Evolutionary conservation across 2,797 vertebrate genomes (phyloP).

Genomic region (Labeo calbasu): DNA sequence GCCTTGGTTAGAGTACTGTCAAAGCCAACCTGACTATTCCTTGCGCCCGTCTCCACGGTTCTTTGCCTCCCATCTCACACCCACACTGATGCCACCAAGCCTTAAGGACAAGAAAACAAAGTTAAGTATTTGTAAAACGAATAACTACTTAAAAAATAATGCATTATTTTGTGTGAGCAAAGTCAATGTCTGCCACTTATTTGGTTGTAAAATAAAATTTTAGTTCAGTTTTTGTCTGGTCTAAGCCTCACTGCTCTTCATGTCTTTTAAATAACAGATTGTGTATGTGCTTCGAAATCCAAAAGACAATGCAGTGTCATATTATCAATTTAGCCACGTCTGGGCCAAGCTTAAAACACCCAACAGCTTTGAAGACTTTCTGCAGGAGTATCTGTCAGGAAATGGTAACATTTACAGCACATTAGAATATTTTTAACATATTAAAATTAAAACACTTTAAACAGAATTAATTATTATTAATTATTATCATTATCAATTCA

Average conservation of each 20-base stretch:
- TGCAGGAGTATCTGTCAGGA: conserved; percentile 65
- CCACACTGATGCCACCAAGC: conserved; percentile 64
- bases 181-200: not conserved
- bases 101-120: conserved; percentile 68
- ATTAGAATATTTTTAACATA: not conserved
- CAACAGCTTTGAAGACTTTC: conserved; percentile 63
- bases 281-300: conserved; percentile 73
- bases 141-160: not conserved
- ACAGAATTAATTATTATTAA: not conserved
- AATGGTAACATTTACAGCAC: conserved; percentile 57
- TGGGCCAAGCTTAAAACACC: conserved; percentile 53
- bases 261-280: conserved; percentile 60
- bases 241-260: not conserved
- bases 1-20: conserved; percentile 70
- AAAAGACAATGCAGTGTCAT: conserved; percentile 69
- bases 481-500: not conserved
- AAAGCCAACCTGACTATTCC: conserved; percentile 47
- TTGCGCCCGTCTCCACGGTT: conserved; percentile 65
- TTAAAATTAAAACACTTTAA: not conserved
- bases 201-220: not conserved
- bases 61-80: conserved; percentile 68
- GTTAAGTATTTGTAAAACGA: conserved; percentile 49
- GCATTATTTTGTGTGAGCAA: not conserved
- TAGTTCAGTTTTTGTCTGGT: not conserved
- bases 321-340: conserved; percentile 65